These are phyloP conservation scores for Notechis scutatus DNA, from an alignment of 2,113 vertebrate genomes.

Conservation along the genomic window DNA sequence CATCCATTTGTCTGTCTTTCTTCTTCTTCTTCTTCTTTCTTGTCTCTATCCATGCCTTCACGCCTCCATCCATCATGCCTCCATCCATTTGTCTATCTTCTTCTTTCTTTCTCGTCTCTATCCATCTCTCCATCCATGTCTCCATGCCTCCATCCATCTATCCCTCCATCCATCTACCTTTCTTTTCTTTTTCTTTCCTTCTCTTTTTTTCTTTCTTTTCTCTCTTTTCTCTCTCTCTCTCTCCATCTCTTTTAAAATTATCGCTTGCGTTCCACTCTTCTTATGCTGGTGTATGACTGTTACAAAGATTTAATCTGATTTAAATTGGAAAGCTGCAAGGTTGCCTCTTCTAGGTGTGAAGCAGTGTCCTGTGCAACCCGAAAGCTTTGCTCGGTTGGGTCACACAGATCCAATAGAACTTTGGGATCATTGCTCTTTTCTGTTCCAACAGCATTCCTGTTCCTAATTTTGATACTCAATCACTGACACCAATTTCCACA, in stretches of 20 bases:
- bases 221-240: too few relatives aligned
- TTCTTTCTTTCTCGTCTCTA: too few relatives aligned
- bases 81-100: too few relatives aligned
- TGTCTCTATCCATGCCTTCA: too few relatives aligned
- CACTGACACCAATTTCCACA: background rate
- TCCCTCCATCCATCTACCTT: too few relatives aligned
- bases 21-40: too few relatives aligned
- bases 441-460: background rate
- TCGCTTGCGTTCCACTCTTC: background rate
- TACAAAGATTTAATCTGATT: background rate
- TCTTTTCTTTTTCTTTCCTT: background rate
- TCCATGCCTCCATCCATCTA: too few relatives aligned
- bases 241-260: background rate
- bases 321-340: background rate
- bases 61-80: too few relatives aligned
- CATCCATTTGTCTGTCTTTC: too few relatives aligned
- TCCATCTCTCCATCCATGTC: background rate
- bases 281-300: too few relatives aligned
- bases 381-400: background rate
- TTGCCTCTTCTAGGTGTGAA: background rate
- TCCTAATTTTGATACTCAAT: background rate
- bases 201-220: fast-evolving
- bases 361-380: background rate
- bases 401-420: background rate
- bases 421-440: background rate